A percentile compares a stretch with the other conserved stretches of the same genome.
Conservation (phyloP, 2,888 invertebrate genomes). For the Drosophila borealis region DNA sequence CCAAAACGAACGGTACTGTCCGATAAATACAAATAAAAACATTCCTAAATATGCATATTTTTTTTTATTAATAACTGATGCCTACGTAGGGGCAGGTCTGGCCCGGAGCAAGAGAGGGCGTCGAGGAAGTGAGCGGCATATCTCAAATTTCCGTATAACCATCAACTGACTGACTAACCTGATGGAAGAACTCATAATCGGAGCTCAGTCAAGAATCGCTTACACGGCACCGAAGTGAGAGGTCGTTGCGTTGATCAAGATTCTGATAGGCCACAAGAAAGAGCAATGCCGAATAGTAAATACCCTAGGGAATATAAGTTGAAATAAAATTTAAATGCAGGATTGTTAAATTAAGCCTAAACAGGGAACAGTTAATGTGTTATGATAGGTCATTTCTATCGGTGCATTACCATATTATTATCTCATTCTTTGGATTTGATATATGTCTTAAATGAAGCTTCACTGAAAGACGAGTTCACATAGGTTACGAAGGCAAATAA, state of each 20-base stretch:
- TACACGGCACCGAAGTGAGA: conserved; percentile 23
- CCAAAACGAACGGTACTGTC: conserved; percentile 36
- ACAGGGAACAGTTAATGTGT: not conserved
- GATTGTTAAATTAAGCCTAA: not conserved
- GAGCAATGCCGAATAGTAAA: not conserved
- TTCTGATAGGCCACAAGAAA: not conserved
- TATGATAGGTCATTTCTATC: not conserved
- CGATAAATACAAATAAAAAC: not conserved
- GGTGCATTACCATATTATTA: not conserved
- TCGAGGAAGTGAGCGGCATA: conserved; percentile 52
- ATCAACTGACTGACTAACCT: conserved; percentile 14
- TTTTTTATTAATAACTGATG: not conserved
- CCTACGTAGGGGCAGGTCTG: conserved; percentile 2
- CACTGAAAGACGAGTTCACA: not conserved
- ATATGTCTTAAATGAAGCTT: not conserved
- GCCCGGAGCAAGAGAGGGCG: conserved; percentile 1
- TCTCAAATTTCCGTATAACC: conserved; percentile 60
- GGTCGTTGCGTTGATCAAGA: conserved; percentile 13
- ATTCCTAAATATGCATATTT: not conserved
- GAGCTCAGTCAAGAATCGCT: conserved; percentile 24
- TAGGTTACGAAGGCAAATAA: not conserved
- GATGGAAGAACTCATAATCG: conserved; percentile 31
- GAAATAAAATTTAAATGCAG: not conserved
- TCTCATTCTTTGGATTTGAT: not conserved
- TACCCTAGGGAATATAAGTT: conserved; percentile 10